Base-by-base conservation (phyloP, 2,888 invertebrate genomes). In the Sussaba pulchella region DNA sequence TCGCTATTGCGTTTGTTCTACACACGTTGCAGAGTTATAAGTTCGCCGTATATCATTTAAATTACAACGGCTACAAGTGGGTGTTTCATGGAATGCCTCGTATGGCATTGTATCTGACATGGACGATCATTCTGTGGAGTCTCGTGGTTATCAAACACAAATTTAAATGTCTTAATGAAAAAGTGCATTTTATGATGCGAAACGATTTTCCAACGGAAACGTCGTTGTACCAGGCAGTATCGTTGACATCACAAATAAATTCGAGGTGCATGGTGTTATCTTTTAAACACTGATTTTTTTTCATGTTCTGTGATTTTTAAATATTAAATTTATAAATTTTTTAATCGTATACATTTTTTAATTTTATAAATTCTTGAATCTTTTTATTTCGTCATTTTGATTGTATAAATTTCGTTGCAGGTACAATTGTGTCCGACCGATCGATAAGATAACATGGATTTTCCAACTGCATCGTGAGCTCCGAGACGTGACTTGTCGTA, bases 401-500 rank as follows among this genome's bases (percentile, higher is more conserved):
- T 52, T 52, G 14, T 57, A 2, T 2, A 31, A 31, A 36, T 31
- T 8, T 31, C 5, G 2, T 57, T 57, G 6, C 54, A 57, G 54
- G 1, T 17, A 9, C 31, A 6, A 14, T 1, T 17, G 5, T 17
- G 9, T 9, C 14, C 17, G 6, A 5, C 14, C 14, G 26, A 8
- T 36, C 31, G 41, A 71, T 1, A 71, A 9, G 63, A 80, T 80
- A 2, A 41, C 12, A 5, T 26, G n/a, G 19, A 72, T 80, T 45
- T 67, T 61, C 8, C 66, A 63, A 2, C 41, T 72, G 31, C 80
- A 80, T 72, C 75, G 72, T 9, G 50, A 79, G 9, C 74, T 79
- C 21, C 66, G 71, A 67, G 45, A 75, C n/a, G 3, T 66, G 4
- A 45, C 61, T 24, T 1, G 21, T 36, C 43, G 17, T 39, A 61